Evolutionary conservation across 2,888 invertebrate genomes (phyloP).

Genomic region (Diadromus collaris): DNA sequence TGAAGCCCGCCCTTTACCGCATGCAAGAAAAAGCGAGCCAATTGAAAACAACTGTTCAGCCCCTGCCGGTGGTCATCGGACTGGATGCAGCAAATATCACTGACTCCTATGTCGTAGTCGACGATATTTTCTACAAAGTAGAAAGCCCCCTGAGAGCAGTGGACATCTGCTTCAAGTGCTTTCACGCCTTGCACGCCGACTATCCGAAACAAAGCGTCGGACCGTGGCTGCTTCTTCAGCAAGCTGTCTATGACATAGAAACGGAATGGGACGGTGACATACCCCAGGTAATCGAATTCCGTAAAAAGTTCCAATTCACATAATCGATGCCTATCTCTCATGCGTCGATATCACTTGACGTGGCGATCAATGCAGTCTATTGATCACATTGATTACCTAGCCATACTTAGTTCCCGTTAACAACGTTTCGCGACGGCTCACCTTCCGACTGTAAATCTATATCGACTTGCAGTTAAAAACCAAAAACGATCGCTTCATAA

Average conservation of each 20-base stretch:
- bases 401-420: neutral
- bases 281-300: conserved; percentile 14
- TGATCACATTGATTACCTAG: neutral
- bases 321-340: neutral
- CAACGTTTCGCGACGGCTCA: neutral
- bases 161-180: conserved; percentile 21
- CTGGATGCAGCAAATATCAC: neutral
- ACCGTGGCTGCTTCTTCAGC: conserved; percentile 23
- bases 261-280: conserved; percentile 12
- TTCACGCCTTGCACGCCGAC: conserved; percentile 13
- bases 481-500: too few species aligned
- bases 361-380: too few species aligned
- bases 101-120: conserved; percentile 9
- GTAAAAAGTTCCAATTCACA: neutral
- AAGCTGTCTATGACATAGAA: conserved; percentile 2
- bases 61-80: conserved; percentile 9
- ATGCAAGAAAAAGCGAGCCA: conserved; percentile 9
- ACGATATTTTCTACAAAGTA: conserved; percentile 26
- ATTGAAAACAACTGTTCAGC: conserved; percentile 5
- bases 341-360: neutral
- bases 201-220: conserved; percentile 20
- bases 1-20: neutral
- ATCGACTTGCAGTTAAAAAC: too few species aligned
- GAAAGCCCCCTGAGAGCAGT: conserved; percentile 12
- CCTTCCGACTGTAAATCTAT: too few species aligned